Base-by-base conservation (phyloP, 1,140 invertebrate species). In the Zaprionus vittiger region DNA sequence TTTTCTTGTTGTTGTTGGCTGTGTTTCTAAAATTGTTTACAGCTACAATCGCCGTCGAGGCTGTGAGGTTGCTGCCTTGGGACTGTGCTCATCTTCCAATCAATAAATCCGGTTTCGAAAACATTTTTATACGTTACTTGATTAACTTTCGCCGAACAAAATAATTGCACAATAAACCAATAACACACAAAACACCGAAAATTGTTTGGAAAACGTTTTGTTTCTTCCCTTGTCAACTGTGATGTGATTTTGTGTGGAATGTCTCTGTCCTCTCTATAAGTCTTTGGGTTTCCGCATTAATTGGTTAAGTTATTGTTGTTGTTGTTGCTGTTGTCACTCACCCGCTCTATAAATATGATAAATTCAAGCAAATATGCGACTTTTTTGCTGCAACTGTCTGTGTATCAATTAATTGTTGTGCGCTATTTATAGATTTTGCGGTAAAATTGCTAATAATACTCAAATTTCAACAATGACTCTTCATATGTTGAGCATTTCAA, bases 361-460 rank as follows among this genome's bases (percentile, higher is more conserved):
- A 26, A 34, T 71, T 65, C 37, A 62, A 41, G 52, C 6, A 62
- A 44, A 75, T 38, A 73, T 20, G 17, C 61, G 55, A 17, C 55
- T 59, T 11, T 66, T 37, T 34, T n/a, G 15, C 38, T 41, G 34
- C 37, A 26, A 64, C 60, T 73, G 63, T 61, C 73, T 73, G 63
- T 79, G 85, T 90, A 77, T 84, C 84, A 87, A 87, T 87, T 87
- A 87, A 87, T 89, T 80, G 84, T 65, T 67, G 56, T 79, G 79
- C 34, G 80, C 80, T 90, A 90, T 90, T 90, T 91, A 80, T 90
- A 90, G 85, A 82, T 85, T 90, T 90, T 85, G 86, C 73, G 82
- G 81, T 91, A 76, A 85, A 90, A 78, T 90, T 83, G 65, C 85
- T 85, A 90, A 90, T 90, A 90, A 90, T 90, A 90, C 85, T 90